phyloP scores from a whole-genome alignment of 1,140 invertebrate genomes.

The Drosophila santomea region DNA sequence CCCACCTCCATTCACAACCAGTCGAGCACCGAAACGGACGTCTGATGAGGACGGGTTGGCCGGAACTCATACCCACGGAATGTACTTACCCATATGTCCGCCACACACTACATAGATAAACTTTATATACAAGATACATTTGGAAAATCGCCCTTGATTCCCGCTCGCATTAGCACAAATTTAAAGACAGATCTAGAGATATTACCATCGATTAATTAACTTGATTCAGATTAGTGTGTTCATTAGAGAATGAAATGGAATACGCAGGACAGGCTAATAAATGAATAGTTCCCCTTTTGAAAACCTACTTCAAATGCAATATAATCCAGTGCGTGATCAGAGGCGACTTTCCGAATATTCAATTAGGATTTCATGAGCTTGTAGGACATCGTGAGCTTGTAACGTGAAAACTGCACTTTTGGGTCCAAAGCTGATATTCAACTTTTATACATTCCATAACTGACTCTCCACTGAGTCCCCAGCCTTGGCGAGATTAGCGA shows the following conservation, averaged over 20 bases:
- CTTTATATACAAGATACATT: neutral
- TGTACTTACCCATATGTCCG: constrained; percentile 43
- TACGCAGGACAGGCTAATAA: no score
- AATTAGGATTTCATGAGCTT: constrained; percentile 3
- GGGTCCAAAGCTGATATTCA: constrained; percentile 61
- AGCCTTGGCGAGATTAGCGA: constrained; percentile 17
- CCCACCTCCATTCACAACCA: constrained; percentile 44
- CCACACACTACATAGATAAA: constrained; percentile 24
- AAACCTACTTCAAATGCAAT: no score
- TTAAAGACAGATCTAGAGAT: neutral
- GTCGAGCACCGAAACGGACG: constrained; percentile 70
- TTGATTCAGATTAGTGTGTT: neutral
- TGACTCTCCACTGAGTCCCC: constrained; percentile 9
- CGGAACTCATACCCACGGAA: constrained; percentile 13
- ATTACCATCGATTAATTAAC: no score
- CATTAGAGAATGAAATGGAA: neutral
- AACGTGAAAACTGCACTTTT: constrained; percentile 46
- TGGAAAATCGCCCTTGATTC: constrained; percentile 9
- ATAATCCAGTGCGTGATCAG: neutral
- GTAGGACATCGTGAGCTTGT: constrained; percentile 19
- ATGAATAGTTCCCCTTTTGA: neutral
- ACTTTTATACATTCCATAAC: constrained; percentile 52
- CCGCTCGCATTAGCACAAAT: neutral
- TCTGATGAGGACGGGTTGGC: constrained; percentile 43
- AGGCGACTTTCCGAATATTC: constrained; percentile 1